Percentiles rank a stretch among this genome's conserved stretches.
These are phyloP conservation scores for Macroramphosus scolopax DNA, from an alignment of 2,797 vertebrate genomes.

Conservation along the genomic window DNA sequence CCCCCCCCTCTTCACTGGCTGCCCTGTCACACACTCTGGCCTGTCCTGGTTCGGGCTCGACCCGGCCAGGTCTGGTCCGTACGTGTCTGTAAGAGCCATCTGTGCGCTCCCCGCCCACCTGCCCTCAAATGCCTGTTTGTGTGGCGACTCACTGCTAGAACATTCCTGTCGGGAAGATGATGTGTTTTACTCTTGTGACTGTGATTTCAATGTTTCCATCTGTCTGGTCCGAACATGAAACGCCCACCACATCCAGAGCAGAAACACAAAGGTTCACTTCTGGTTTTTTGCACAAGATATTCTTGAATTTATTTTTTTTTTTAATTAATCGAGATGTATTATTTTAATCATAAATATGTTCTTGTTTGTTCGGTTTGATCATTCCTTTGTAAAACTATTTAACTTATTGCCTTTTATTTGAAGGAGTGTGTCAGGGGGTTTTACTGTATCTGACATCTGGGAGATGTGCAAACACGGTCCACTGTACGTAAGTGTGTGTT, in stretches of 20 bases:
- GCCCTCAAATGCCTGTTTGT: conserved; percentile 74
- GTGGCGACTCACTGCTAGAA: conserved; percentile 64
- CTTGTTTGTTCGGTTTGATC: conserved; percentile 69
- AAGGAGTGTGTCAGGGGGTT: conserved; percentile 85
- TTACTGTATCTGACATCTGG: conserved; percentile 77
- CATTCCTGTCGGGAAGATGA: conserved; percentile 68
- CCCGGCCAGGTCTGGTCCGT: conserved; percentile 31
- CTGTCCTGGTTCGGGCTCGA: conserved; percentile 1
- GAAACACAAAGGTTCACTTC: conserved; percentile 70
- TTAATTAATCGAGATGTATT: conserved; percentile 46
- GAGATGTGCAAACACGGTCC: conserved; percentile 76
- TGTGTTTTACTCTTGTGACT: conserved; percentile 67
- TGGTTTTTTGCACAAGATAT: conserved; percentile 74
- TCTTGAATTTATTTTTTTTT: conserved; percentile 44
- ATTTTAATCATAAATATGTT: conserved; percentile 71
- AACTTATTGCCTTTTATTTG: conserved; percentile 87
- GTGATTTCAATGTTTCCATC: conserved; percentile 72
- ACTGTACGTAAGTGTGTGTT: conserved; percentile 77
- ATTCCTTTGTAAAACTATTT: conserved; percentile 78
- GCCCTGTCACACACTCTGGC: conserved; percentile 37
- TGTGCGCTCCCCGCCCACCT: conserved; percentile 47
- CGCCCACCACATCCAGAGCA: conserved; percentile 41
- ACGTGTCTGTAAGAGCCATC: conserved; percentile 52
- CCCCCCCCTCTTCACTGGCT: conserved; percentile 45
- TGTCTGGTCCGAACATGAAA: conserved; percentile 59